Evolutionary conservation across 2,888 invertebrate species (phyloP).

Genomic region (Erannis defoliaria): DNA sequence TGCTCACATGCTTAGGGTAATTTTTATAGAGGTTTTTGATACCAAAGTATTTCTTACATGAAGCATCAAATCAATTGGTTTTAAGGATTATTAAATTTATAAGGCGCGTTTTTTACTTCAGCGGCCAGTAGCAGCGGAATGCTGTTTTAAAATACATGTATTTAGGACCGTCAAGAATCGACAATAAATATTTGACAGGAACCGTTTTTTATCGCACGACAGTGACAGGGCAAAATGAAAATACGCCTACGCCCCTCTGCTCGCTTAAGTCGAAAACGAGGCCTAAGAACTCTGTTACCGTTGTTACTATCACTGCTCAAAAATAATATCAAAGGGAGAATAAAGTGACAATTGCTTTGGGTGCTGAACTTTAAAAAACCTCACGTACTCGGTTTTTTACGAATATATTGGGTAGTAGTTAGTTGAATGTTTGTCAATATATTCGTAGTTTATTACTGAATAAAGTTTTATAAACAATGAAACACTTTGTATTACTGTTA

Average conservation of each 20-base stretch:
- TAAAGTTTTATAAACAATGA: conserved; percentile 62
- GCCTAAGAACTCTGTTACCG: not conserved
- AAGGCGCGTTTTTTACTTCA: not conserved
- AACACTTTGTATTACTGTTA: conserved; percentile 6
- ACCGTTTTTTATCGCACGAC: no score
- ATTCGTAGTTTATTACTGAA: conserved; percentile 60
- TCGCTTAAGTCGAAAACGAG: not conserved
- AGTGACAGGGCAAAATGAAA: no score
- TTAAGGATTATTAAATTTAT: not conserved
- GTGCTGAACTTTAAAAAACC: conserved; percentile 9
- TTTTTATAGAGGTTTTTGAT: conserved; percentile 23
- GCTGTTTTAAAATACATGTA: no score
- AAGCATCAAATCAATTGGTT: not conserved
- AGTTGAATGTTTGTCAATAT: conserved; percentile 40
- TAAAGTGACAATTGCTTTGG: not conserved
- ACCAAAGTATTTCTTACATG: conserved; percentile 8
- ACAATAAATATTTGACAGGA: no score
- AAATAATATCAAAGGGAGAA: not conserved
- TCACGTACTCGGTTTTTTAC: not conserved
- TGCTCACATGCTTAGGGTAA: conserved; percentile 14
- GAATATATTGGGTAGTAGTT: conserved; percentile 18
- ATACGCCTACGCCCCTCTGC: no score
- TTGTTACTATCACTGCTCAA: not conserved
- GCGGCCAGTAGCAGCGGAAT: not conserved
- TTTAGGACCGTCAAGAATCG: no score